Evolutionary conservation across 2,888 invertebrate genomes (phyloP), one percentile per base, ranked within the genome.

Genomic region (Pandemis cinnamomeana): DNA sequence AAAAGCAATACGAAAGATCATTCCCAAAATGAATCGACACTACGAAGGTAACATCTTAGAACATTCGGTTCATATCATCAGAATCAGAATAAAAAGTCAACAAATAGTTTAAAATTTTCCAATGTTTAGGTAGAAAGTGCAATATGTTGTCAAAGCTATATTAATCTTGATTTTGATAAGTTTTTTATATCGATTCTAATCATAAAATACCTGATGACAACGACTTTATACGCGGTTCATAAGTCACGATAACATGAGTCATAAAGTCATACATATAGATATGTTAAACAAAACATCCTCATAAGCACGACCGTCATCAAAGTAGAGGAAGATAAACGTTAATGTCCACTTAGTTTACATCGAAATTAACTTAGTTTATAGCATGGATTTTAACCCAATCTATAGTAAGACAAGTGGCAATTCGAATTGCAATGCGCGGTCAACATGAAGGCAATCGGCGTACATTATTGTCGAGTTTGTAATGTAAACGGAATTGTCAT

Each of bases 241-340:
- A 58, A 58, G 58, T 58, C 58, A 27, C 58, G 58, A 58, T 58
- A 27, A 27, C 27, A 58, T 58, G 64, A 71, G 70, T 63, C 62
- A 64, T 64, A 27, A 62, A 51, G 51, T n/a, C 15, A 15, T 53
- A 20, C 46, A 71, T 71, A 58, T 44, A 66, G 55, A 20, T 64
- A 71, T 71, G 62, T 27, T 44, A 71, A 64, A 20, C 58, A 58
- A 58, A 58, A 58, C 58, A 36, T 58, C 58, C 58, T 10, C 58
- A 11, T 27, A 58, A 27, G 11, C 11, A 20, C 46, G 11, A 11
- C 10, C 10, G 8, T 10, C 27, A 10, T 58, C 3, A 27, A 20
- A 55, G 15, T 20, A 7, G 6, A 55, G 55, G 20, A n/a, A 58
- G 10, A 27, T 58, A 11, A 11, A 27, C 5, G 51, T 51, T 15